A percentile compares a stretch with the other conserved stretches of the same genome.
Evolutionary conservation across 2,113 vertebrate genomes (phyloP).

Genomic region (Sula dactylatra): DNA sequence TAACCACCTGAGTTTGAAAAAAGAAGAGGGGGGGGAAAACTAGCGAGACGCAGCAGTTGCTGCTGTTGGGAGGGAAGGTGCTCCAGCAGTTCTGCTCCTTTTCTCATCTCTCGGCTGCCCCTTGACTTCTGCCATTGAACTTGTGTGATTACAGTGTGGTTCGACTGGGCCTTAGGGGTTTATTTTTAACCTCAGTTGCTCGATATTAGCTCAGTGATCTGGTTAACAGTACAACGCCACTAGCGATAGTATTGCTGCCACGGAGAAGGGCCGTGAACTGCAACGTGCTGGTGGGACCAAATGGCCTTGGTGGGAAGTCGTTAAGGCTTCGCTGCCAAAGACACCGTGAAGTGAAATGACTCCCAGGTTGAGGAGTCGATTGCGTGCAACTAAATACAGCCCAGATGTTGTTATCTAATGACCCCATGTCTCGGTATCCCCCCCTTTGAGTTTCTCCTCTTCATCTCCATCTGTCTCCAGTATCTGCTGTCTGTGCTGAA

Average conservation of each 20-base stretch:
- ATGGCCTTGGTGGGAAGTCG: not conserved
- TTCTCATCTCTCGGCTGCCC: not conserved
- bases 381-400: not conserved
- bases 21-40: not conserved
- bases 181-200: not conserved
- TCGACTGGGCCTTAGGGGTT: not conserved
- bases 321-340: not conserved
- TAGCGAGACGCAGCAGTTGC: accelerated
- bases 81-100: not conserved
- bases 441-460: not conserved
- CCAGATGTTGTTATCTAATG: not conserved
- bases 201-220: accelerated
- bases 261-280: not conserved
- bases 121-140: not conserved
- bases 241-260: accelerated
- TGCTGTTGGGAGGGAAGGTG: not conserved
- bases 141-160: accelerated
- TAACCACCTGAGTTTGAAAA: not conserved
- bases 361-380: not conserved
- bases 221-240: not conserved
- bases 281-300: not conserved
- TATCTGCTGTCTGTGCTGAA: not conserved
- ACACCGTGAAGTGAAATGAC: accelerated
- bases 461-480: not conserved
- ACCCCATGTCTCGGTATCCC: not conserved